phyloP scores from a whole-genome alignment of 2,113 vertebrate genomes.

The Cyanocitta stelleri region DNA sequence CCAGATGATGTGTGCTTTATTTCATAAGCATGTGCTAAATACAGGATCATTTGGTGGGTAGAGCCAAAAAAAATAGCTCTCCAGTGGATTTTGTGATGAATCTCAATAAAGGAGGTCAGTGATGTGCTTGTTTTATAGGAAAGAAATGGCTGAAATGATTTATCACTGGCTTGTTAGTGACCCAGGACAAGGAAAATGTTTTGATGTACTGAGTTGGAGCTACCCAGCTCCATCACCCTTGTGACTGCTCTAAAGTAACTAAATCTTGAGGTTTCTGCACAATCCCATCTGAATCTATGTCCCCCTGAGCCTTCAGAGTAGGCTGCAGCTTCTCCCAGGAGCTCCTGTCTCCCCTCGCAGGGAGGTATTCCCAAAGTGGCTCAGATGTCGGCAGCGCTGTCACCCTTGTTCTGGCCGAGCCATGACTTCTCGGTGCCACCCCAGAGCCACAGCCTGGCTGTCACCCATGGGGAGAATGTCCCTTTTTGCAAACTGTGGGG shows the following conservation, averaged over 20 bases:
- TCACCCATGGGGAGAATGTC: neutral
- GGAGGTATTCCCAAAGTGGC: neutral
- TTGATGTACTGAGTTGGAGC: neutral
- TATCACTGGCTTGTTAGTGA: neutral
- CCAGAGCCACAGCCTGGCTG: neutral
- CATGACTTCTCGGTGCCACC: neutral
- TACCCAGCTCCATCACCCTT: neutral
- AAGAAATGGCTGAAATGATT: neutral
- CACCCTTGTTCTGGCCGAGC: neutral
- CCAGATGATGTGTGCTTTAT: neutral
- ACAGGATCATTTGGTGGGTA: rapidly evolving
- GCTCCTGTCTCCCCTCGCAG: rapidly evolving
- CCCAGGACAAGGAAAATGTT: neutral
- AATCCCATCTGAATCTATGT: rapidly evolving
- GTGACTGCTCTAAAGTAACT: neutral
- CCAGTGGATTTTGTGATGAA: neutral
- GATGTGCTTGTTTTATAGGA: rapidly evolving
- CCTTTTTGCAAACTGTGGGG: neutral
- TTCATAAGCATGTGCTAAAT: neutral
- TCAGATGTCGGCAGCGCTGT: neutral
- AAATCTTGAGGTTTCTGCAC: neutral
- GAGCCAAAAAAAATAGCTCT: neutral
- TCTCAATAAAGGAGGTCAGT: neutral
- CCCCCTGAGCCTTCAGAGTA: neutral
- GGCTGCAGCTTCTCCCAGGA: too few relatives aligned